Percentiles rank a stretch among this genome's conserved stretches.
These are phyloP conservation scores for Drosophila equinoxialis DNA, from an alignment of 1,140 invertebrate genomes.

Conservation along the genomic window DNA sequence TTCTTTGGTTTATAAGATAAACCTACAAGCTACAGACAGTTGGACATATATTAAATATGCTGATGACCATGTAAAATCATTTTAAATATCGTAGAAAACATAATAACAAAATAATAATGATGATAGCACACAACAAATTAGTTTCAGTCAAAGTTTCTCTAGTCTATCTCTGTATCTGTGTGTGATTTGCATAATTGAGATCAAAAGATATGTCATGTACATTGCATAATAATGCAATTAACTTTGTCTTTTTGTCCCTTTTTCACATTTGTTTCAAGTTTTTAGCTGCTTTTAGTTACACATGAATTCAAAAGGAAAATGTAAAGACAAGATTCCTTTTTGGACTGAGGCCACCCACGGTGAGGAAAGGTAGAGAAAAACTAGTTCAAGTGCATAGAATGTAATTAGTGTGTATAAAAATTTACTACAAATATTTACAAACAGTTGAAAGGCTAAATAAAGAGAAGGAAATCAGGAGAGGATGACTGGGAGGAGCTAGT, in stretches of 20 bases:
- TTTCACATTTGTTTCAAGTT: background rate
- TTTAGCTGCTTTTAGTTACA: background rate
- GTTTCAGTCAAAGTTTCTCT: background rate
- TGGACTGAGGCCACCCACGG: background rate
- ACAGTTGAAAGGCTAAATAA: constrained; percentile 7
- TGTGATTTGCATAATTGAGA: constrained; percentile 28
- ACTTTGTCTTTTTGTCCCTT: background rate
- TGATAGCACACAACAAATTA: constrained; percentile 23
- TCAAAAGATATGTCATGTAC: background rate
- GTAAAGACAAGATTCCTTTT: background rate
- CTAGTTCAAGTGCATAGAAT: constrained; percentile 16
- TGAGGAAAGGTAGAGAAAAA: background rate
- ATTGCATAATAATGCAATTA: constrained; percentile 6
- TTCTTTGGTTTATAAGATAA: background rate
- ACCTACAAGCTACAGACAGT: background rate
- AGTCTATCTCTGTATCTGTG: background rate
- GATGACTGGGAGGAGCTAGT: background rate
- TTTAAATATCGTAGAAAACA: background rate
- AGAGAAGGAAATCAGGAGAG: background rate
- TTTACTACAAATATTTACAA: constrained; percentile 20
- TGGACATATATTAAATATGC: constrained; percentile 15
- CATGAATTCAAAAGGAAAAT: background rate
- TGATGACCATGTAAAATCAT: constrained; percentile 12
- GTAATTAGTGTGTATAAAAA: constrained; percentile 21
- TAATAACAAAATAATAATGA: constrained; percentile 1